Base-by-base conservation (phyloP, 2,113 vertebrate genomes). In the Xyrauchen texanus region DNA sequence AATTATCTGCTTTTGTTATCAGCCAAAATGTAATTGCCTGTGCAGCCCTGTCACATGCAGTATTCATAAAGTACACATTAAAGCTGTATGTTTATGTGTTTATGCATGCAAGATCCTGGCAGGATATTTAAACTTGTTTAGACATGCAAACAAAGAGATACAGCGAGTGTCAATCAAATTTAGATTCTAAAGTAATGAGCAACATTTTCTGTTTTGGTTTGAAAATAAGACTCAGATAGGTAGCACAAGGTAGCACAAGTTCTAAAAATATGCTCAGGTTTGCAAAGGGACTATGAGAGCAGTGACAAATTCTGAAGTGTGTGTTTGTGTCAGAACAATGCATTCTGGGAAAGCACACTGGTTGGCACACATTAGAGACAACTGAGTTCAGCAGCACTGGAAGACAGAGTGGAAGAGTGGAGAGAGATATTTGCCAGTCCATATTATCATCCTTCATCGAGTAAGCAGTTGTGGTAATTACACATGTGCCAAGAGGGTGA, bases 271-370 rank as follows among this genome's bases (percentile, higher is more conserved):
- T 42, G 13, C 47, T 46, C 60, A 16, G 11, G 58, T 53, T 58
- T 45, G 64, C 75, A 52, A 11, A 47, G 64, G 68, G 78, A 77
- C 51, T 69, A 34, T 53, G 53, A 68, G 75, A 69, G 69, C 68
- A 78, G 57, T 68, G 68, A 68, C 53, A 75, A 65, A 70, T 66
- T 72, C 74, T 63, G 49, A 80, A 76, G 70, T 52, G 60, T 34
- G 21, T 34, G 74, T 45, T 73, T 34, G 34, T 74, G 64, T 68
- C 49, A 79, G 49, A 83, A 74, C 51, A 71, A 45, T 76, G 62
- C 77, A 83, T 58, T 76, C 60, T 63, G 49, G 60, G 61, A 53
- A 76, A 62, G 15, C 51, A 72, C 60, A 42, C 80, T 74, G 34
- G 42, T 34, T 76, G 57, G 71, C 58, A 52, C 75, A 52, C 62